Conservation (phyloP, 2,113 vertebrate species). For the Scatophagus argus region DNA sequence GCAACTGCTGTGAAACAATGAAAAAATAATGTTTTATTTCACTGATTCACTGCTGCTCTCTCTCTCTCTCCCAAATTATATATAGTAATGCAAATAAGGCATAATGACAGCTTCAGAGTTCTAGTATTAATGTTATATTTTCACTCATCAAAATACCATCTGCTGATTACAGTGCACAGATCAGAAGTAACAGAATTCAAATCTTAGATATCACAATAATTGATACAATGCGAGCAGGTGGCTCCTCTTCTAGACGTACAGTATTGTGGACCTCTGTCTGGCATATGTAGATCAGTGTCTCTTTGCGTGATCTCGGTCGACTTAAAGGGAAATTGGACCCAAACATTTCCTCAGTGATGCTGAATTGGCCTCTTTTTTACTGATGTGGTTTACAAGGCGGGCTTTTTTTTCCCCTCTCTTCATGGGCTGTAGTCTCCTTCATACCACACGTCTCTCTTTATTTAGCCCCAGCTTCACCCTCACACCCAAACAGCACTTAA, state of each 20-base stretch:
- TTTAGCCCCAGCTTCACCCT: constrained; percentile 55
- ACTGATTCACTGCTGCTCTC: too few relatives aligned
- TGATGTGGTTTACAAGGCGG: constrained; percentile 57
- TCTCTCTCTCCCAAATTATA: too few relatives aligned
- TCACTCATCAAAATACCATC: background rate
- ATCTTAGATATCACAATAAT: too few relatives aligned
- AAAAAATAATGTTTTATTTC: too few relatives aligned
- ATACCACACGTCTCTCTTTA: constrained; percentile 57
- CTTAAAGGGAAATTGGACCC: constrained; percentile 25
- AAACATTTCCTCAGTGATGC: constrained; percentile 52
- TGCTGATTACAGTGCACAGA: background rate
- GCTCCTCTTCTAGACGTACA: background rate
- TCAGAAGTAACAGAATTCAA: background rate
- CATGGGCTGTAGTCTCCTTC: constrained; percentile 35
- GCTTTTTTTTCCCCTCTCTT: constrained; percentile 18
- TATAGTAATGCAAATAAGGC: background rate
- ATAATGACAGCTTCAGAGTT: too few relatives aligned
- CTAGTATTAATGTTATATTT: background rate
- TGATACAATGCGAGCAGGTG: background rate
- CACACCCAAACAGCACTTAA: constrained; percentile 48
- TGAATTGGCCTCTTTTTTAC: constrained; percentile 58
- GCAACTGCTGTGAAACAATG: too few relatives aligned
- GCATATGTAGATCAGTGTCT: background rate
- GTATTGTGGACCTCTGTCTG: constrained; percentile 3
- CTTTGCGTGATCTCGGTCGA: constrained; percentile 27